Percentiles rank a stretch among this genome's conserved stretches.
Conservation (phyloP, 2,113 vertebrate genomes). For the Oceanodroma tethys region DNA sequence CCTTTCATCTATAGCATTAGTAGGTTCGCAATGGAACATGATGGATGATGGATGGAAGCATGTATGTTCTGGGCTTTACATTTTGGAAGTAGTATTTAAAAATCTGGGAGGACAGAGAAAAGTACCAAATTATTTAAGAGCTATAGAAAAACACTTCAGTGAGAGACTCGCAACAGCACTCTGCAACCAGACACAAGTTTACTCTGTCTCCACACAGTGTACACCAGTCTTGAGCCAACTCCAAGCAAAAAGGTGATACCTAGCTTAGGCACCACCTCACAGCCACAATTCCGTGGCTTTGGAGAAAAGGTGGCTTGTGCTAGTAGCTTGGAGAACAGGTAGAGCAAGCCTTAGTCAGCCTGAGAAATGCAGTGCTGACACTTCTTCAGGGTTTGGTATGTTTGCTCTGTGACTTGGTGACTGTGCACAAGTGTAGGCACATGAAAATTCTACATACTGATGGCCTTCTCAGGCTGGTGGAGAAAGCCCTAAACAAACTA, state of each 20-base stretch:
- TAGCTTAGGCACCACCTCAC: not conserved
- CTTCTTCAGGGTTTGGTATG: not conserved
- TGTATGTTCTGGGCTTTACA: not conserved
- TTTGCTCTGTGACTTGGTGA: constrained; percentile 14
- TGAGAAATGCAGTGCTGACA: not conserved
- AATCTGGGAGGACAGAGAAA: not conserved
- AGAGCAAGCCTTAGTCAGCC: not conserved
- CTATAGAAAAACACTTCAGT: not conserved
- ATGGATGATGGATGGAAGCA: not conserved
- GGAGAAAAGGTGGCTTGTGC: not conserved
- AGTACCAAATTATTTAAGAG: not conserved
- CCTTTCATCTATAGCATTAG: not conserved
- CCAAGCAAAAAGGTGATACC: not conserved
- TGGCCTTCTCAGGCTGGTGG: not conserved
- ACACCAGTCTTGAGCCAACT: fast-evolving
- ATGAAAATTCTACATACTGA: not conserved
- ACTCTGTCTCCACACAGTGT: not conserved
- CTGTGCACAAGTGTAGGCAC: not conserved
- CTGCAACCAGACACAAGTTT: not conserved
- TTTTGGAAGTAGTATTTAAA: not conserved
- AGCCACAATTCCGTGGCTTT: not conserved
- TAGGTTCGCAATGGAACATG: not conserved
- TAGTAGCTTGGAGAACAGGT: not conserved
- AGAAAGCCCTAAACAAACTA: not conserved
- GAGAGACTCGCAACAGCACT: not conserved